Evolutionary conservation across 1,140 invertebrate genomes (phyloP).

Genomic region (Stratiolaelaps scimitus): DNA sequence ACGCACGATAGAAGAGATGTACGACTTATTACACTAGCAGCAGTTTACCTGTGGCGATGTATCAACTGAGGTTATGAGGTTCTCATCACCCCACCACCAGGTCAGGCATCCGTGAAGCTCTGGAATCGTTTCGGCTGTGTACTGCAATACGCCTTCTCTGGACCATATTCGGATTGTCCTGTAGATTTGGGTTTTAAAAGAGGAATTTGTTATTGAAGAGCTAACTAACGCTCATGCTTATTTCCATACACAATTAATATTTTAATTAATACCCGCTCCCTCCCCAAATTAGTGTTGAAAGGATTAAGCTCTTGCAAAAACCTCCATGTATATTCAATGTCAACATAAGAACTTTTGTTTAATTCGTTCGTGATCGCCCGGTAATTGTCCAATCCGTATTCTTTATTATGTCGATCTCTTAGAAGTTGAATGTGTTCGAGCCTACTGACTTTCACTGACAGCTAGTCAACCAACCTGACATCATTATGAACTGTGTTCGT

Average conservation of each 20-base stretch:
- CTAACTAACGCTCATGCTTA: no score
- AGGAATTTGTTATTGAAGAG: not conserved
- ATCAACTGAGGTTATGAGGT: conserved; percentile 30
- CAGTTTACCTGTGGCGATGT: conserved; percentile 17
- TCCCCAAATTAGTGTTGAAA: no score
- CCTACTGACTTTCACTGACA: not conserved
- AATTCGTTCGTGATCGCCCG: no score
- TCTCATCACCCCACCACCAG: conserved; percentile 49
- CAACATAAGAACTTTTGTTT: no score
- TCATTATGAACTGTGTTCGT: conserved; percentile 49
- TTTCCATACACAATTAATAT: no score
- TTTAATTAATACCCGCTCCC: no score
- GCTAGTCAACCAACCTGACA: not conserved
- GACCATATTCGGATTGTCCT: conserved; percentile 58
- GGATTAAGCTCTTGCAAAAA: no score
- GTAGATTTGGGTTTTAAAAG: conserved; percentile 36
- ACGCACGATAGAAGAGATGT: not conserved
- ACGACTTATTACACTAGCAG: not conserved
- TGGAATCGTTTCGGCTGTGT: conserved; percentile 55
- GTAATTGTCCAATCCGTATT: no score
- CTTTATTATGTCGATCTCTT: no score
- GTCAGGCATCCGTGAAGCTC: conserved; percentile 54
- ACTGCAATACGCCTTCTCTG: conserved; percentile 56
- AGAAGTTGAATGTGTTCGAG: no score
- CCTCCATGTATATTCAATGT: no score